Evolutionary conservation across 2,888 invertebrate genomes (phyloP), one percentile per base, ranked within the genome.

Genomic region (Drosophila atripex): DNA sequence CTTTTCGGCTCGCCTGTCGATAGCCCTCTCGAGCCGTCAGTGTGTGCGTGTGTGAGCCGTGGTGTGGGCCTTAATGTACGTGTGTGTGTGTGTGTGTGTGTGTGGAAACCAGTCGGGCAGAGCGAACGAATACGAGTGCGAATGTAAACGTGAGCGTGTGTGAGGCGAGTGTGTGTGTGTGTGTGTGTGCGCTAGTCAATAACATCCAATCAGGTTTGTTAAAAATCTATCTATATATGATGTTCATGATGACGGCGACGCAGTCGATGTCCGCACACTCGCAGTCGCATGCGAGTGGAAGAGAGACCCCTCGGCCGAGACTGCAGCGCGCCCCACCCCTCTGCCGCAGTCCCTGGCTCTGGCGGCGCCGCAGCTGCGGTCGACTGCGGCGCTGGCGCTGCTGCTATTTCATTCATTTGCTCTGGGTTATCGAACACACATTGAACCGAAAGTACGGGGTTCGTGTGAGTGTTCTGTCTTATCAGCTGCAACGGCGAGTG

Each of bases 181-280:
- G 63, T 79, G 78, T 80, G 74, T 79, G 86, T 80, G 80, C 77
- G 88, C 87, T 89, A 90, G 90, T 90, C 90, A 90, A 90, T 90
- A 90, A 90, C 90, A 90, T 90, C 90, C 90, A 90, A 90, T 90
- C 90, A 90, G 91, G 90, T 90, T 91, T 91, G 91, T 90, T 90
- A 90, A 90, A 90, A 90, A 90, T 90, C 90, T 91, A 91, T 90
- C 85, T 86, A 86, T 86, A 88, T 84, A 88, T 84, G 84, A 84
- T 88, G 84, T 88, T 84, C 88, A 86, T 78, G 88, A 88, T 86
- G 88, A 86, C 88, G 86, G 83, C 88, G 88, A 82, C 87, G 88
- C 82, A 87, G 85, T 78, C 88, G 84, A 86, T 83, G 83, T 86
- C 88, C 88, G 78, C 78, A 88, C 78, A 77, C 71, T 76, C 54